phyloP scores from a whole-genome alignment of 2,797 vertebrate species.

The Pagetopsis macropterus region DNA sequence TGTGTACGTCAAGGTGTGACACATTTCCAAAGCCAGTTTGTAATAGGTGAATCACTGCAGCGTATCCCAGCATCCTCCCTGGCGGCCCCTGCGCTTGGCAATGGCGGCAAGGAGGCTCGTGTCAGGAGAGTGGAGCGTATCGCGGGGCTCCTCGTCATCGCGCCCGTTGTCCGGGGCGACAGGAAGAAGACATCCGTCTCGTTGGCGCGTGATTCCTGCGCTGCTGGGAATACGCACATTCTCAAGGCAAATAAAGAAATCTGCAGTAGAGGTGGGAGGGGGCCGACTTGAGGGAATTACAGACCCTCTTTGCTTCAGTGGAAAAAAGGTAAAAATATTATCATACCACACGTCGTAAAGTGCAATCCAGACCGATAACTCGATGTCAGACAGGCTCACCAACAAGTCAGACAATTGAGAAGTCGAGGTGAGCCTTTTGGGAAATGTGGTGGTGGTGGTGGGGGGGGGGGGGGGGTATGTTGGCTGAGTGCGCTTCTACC shows the following conservation, averaged over 20 bases:
- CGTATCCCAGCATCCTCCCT: constrained; percentile 80
- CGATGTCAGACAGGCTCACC: constrained; percentile 73
- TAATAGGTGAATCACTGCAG: constrained; percentile 78
- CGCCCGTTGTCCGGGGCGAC: constrained; percentile 64
- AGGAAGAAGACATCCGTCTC: constrained; percentile 82
- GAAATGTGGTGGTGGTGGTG: constrained; percentile 20
- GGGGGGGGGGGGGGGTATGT: constrained; percentile 29
- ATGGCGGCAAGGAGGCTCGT: constrained; percentile 74
- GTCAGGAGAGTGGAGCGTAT: constrained; percentile 84
- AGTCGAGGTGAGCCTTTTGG: constrained; percentile 67
- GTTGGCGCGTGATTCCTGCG: constrained; percentile 71
- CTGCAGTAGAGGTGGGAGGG: constrained; percentile 45
- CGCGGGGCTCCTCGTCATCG: constrained; percentile 76
- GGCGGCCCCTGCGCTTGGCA: constrained; percentile 67
- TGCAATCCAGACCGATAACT: constrained; percentile 63
- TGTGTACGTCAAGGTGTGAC: constrained; percentile 50
- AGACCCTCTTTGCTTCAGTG: constrained; percentile 17
- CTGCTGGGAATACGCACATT: constrained; percentile 78
- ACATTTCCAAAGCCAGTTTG: constrained; percentile 56
- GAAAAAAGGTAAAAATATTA: constrained; percentile 62
- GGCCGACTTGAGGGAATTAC: constrained; percentile 30
- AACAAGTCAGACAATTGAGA: constrained; percentile 75
- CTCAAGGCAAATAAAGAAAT: constrained; percentile 78
- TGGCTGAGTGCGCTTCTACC: constrained; percentile 61
- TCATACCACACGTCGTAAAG: constrained; percentile 61